A percentile compares a stretch with the other conserved stretches of the same genome.
Evolutionary conservation across 23 tunicate species (phyloP).

Genomic region (Oikopleura vanhoeffeni): DNA sequence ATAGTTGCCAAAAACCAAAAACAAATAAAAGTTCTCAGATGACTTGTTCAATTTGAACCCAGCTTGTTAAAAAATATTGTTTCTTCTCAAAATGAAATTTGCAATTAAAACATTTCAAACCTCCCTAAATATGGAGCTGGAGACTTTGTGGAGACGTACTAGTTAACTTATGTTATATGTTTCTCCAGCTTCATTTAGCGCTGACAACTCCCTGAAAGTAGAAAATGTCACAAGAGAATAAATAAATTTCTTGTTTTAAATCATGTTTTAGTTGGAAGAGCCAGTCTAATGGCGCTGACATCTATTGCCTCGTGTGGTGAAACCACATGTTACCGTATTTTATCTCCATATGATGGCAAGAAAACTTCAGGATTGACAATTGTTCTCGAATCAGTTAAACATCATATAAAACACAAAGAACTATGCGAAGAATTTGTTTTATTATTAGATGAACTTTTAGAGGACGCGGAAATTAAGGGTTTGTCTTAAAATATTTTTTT

Average conservation of each 20-base stretch:
- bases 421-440: not conserved
- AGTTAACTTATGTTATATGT: no score
- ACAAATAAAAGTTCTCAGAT: no score
- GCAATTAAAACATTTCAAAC: no score
- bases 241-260: not conserved
- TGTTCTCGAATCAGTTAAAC: not conserved
- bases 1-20: no score
- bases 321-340: not conserved
- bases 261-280: not conserved
- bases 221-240: no score
- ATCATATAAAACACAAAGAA: not conserved
- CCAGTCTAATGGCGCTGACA: slow-evolving; percentile 7
- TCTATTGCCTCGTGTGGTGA: slow-evolving; percentile 9
- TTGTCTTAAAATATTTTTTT: not conserved
- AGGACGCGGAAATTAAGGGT: not conserved
- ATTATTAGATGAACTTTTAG: not conserved
- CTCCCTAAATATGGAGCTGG: no score
- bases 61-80: no score
- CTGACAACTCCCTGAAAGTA: no score
- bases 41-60: no score
- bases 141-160: no score
- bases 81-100: no score
- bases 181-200: no score
- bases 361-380: not conserved
- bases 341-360: not conserved